Base-by-base conservation (phyloP, 2,113 vertebrate genomes). In the Todiramphus saurophagus region DNA sequence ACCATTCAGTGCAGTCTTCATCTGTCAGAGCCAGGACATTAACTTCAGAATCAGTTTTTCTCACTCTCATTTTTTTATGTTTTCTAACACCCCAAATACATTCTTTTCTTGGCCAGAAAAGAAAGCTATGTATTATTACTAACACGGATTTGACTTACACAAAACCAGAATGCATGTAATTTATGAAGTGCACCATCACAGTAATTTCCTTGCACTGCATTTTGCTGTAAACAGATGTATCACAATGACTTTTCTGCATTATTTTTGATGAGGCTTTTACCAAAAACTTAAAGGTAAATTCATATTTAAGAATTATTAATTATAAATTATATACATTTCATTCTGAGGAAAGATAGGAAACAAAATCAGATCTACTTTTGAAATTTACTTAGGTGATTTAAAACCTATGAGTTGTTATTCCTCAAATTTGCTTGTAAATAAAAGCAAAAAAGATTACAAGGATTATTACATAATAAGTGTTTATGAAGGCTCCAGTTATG, bases 231-330 rank as follows among this genome's bases (percentile, higher is more conserved):
- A 44, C 35, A 72, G 30, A 19, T 77, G 24, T 13, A n/a, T 68
- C 4, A 2, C 33, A 75, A 43, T 41, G 27, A 60, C 23, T 78
- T 74, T n/a, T n/a, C 17, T 21, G 31, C 12, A 8, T 43, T 43
- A 33, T 43, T 53, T 59, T 78, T n/a, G 14, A 85, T 16, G 13
- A 28, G 72, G 13, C 8, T 69, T 82, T 20, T 59, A 64, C 31
- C 69, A 55, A 53, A 82, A 78, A 84, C 44, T 8, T 55, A 53
- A 88, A 85, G 59, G 53, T 89, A 41, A 63, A 15, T 67, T 59
- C 10, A 62, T 59, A 31, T 58, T 70, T 73, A 48, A 94, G 91
- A 97, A 95, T 93, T 97, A 96, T 96, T 95, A 83, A 88, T 94
- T 88, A 96, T 70, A 87, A 96, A 91, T 66, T 87, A 90, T 68